These are phyloP conservation scores for Mirounga angustirostris DNA, from an alignment of 2,113 vertebrate species.

Conservation along the genomic window DNA sequence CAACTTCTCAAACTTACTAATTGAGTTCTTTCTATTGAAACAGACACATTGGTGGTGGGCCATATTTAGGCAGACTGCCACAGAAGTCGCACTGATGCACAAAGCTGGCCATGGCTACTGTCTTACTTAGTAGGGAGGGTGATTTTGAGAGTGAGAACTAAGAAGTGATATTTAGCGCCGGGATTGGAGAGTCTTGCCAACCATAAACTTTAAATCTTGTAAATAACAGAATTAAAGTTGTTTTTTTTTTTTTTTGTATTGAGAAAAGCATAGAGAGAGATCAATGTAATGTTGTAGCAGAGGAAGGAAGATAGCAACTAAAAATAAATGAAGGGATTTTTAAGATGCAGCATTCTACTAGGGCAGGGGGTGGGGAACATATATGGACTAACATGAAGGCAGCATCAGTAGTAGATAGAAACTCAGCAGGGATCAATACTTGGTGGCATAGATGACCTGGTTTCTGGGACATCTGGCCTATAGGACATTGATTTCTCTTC, in stretches of 20 bases:
- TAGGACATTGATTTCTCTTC: neutral
- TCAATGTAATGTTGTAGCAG: neutral
- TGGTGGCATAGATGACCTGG: neutral
- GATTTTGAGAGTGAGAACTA: neutral
- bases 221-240: neutral
- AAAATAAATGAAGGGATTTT: neutral
- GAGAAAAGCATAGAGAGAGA: neutral
- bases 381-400: neutral
- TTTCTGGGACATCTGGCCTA: neutral
- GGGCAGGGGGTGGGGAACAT: accelerated
- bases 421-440: neutral
- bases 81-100: neutral
- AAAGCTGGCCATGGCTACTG: neutral
- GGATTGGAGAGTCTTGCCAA: neutral
- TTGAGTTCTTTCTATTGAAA: neutral
- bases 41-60: accelerated
- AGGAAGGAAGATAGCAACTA: slow-evolving; percentile 1
- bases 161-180: neutral
- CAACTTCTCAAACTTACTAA: neutral
- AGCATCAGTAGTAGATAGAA: neutral
- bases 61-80: neutral
- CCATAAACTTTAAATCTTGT: neutral
- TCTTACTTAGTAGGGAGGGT: no score
- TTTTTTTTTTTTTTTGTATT: neutral
- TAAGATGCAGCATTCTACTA: neutral